Conservation (phyloP, 2,113 vertebrate species). For the Dicrurus megarhynchus region DNA sequence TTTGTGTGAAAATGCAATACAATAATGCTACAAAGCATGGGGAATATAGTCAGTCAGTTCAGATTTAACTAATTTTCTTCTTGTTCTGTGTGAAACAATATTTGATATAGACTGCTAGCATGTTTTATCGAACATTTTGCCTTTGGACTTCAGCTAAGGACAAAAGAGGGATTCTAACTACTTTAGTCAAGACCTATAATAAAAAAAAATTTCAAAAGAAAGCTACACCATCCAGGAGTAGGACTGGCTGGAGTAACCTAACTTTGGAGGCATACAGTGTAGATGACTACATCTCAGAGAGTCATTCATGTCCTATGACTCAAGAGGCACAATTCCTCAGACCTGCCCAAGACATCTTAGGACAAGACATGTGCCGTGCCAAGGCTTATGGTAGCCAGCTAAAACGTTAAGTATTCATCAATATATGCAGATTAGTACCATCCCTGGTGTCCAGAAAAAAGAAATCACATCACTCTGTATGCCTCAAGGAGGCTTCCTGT, state of each 20-base stretch:
- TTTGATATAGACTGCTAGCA: background rate
- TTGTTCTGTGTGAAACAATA: background rate
- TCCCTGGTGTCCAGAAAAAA: background rate
- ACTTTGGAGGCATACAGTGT: background rate
- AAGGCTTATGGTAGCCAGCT: background rate
- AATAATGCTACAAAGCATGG: background rate
- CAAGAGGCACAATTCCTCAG: background rate
- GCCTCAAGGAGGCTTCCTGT: background rate
- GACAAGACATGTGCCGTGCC: fast-evolving
- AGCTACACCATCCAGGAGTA: background rate
- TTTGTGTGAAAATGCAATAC: background rate
- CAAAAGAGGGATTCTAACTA: background rate
- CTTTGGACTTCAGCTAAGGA: background rate
- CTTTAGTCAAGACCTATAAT: background rate
- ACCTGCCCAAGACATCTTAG: background rate
- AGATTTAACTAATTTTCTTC: slow-evolving; percentile 1
- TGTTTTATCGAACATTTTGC: background rate
- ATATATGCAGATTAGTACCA: background rate
- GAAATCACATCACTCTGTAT: background rate
- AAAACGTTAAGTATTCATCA: background rate
- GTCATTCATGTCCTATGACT: background rate
- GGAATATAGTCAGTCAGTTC: background rate
- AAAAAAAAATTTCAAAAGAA: background rate
- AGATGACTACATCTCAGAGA: background rate
- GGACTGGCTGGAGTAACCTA: background rate